Conservation (phyloP, 1,140 invertebrate species). For the Cylas formicarius region DNA sequence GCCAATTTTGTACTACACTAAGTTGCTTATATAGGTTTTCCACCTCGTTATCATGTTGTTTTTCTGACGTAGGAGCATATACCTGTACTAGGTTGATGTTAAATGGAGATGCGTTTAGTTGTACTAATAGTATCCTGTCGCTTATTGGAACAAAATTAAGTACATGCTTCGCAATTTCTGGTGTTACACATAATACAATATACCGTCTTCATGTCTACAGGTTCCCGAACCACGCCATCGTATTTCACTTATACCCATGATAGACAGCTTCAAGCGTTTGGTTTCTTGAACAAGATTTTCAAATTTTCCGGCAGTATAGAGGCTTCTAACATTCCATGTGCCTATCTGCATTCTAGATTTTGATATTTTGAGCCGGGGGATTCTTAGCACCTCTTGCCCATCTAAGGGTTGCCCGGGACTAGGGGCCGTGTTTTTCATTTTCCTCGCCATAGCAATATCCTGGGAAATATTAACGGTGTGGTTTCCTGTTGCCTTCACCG, state of each 20-base stretch:
- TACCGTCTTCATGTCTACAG: constrained; percentile 5
- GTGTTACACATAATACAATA: constrained; percentile 13
- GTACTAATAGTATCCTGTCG: constrained; percentile 11
- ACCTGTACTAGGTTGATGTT: no score
- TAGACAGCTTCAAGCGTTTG: constrained; percentile 5
- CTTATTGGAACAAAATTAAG: constrained; percentile 13
- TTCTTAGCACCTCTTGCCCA: constrained; percentile 6
- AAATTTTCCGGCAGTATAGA: no score
- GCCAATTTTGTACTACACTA: no score
- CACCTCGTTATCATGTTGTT: no score
- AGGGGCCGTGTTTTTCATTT: no score
- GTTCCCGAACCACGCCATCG: constrained; percentile 13
- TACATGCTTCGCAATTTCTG: constrained; percentile 11
- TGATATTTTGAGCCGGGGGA: background rate
- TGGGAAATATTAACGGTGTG: constrained; percentile 12
- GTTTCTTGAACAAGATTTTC: constrained; percentile 7
- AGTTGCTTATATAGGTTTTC: no score
- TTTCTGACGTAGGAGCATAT: no score
- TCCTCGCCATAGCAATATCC: constrained; percentile 16
- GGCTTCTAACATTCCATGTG: constrained; percentile 8
- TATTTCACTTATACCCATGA: constrained; percentile 14
- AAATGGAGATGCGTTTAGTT: constrained; percentile 7
- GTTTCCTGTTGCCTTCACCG: constrained; percentile 1
- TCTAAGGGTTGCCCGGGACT: constrained; percentile 9
- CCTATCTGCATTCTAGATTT: background rate